These are phyloP conservation scores for Meteorus sp. DNA, from an alignment of 1,140 invertebrate genomes.

Conservation along the genomic window DNA sequence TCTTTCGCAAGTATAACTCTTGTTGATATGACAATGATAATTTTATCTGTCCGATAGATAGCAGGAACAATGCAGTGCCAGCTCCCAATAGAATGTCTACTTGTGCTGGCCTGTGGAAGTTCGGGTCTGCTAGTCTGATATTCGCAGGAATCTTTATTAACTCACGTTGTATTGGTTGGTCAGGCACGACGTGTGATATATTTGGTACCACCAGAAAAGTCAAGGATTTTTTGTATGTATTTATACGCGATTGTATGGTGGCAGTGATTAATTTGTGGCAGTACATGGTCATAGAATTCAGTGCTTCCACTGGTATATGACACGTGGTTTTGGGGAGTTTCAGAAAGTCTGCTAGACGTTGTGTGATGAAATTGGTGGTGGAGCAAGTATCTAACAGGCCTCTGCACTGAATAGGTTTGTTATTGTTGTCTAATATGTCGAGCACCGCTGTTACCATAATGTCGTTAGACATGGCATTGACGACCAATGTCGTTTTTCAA, in stretches of 20 bases:
- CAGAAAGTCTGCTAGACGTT: conserved; percentile 9
- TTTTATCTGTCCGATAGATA: conserved; percentile 28
- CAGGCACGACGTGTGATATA: conserved; percentile 10
- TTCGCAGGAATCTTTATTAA: conserved; percentile 7
- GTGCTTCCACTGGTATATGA: conserved; percentile 13
- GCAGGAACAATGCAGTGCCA: conserved; percentile 25
- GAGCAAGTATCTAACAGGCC: conserved; percentile 23
- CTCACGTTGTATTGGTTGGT: neutral
- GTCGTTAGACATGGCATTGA: neutral
- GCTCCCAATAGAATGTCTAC: conserved; percentile 31
- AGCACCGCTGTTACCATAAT: conserved; percentile 13
- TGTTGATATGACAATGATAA: conserved; percentile 5
- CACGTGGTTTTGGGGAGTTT: neutral
- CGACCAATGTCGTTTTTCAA: neutral
- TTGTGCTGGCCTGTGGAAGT: conserved; percentile 26
- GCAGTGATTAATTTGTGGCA: neutral
- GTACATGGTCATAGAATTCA: conserved; percentile 20
- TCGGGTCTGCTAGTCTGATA: conserved; percentile 27
- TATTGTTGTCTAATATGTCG: conserved; percentile 5
- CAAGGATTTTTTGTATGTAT: neutral
- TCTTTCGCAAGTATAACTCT: conserved; percentile 32
- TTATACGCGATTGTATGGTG: neutral
- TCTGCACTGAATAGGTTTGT: conserved; percentile 17
- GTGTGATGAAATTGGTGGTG: conserved; percentile 26
- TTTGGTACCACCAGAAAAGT: conserved; percentile 16